Evolutionary conservation across 2,888 invertebrate genomes (phyloP), one percentile per base, ranked within the genome.

Genomic region (Acrocera orbiculus): DNA sequence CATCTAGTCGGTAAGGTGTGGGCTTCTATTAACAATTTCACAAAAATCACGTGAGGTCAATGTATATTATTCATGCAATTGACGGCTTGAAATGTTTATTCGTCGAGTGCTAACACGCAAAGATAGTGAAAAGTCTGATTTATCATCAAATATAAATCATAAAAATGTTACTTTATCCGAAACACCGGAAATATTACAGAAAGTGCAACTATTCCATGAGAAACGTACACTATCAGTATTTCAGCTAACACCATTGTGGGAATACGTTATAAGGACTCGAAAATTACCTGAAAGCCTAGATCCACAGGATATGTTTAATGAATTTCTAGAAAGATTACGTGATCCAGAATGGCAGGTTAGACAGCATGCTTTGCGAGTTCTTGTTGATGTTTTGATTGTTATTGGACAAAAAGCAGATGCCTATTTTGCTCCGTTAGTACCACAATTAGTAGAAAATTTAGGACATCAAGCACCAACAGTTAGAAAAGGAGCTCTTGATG

Each of bases 291-390:
- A 69, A 15, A 70, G 72, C 41, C 64, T 75, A 31, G 72, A 76
- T 49, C 69, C 72, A 3, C 62, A 64, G 38, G 64, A 69, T 35
- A 70, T 80, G 47, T 80, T 78, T 52, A 59, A 67, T 34, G 79
- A 79, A 46, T 72, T 82, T 48, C 64, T 73, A 27, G 75, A 77
- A 43, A 69, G 82, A 31, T 63, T 83, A 28, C 66, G 70, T 24
- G 79, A 80, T 53, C 78, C 81, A 2, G 83, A 85, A 54, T 78
- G 80, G 73, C 81, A 82, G 58, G 82, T 85, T 22, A 69, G 83
- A 8, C 76, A 82, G 42, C 81, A 85, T 54, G 82, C 83, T 16
- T 61, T 85, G 5, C 61, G 82, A 32, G 81, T 86, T 7, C 66
- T 85, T 23, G 73, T 74, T 17, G 83, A 85, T 56, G 69, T 85